Base-by-base conservation (phyloP, 2,888 invertebrate genomes). In the Epiblema foenella region DNA sequence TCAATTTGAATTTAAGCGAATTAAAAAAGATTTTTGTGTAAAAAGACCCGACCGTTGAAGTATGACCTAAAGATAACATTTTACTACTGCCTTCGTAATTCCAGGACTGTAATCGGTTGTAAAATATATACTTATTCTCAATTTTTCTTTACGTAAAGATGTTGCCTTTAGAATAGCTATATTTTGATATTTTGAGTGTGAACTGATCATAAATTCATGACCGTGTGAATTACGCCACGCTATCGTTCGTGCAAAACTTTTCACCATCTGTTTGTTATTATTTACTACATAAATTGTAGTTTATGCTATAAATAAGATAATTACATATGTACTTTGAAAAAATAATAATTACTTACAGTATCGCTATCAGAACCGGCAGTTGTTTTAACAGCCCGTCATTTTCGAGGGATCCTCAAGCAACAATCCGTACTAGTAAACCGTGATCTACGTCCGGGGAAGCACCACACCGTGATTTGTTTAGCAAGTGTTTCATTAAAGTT, bases 401-500 rank as follows among this genome's bases (percentile, higher is more conserved):
- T 64, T 57, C 39, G 51, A 39, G 29, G 63, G 56, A 54, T 52
- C 68, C 39, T 59, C 52, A 17, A 63, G 20, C 39, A 69, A 46
- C 62, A 63, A 49, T 58, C 29, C 51, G 42, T 64, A 69, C 63
- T 69, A 57, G 46, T 66, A 33, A 65, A 57, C 49, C 57, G 46
- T 52, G 37, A 37, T 62, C 42, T 46, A 62, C 52, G 68, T 39
- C 51, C 46, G 51, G 9, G 29, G 58, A 49, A n/a, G 46, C 62
- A 69, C 58, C 52, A 56, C 69, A 69, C 69, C 49, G 69, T 49
- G 63, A 69, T 56, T 58, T 57, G 37, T 52, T 63, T 63, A 63
- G 63, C 51, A 29, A 64, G 64, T 57, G 57, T 69, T 69, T 64
- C 69, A 68, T 68, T 67, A 63, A 64, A 69, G 69, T 64, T 68